Conservation (phyloP, 2,113 vertebrate species). For the Chamaea fasciata region DNA sequence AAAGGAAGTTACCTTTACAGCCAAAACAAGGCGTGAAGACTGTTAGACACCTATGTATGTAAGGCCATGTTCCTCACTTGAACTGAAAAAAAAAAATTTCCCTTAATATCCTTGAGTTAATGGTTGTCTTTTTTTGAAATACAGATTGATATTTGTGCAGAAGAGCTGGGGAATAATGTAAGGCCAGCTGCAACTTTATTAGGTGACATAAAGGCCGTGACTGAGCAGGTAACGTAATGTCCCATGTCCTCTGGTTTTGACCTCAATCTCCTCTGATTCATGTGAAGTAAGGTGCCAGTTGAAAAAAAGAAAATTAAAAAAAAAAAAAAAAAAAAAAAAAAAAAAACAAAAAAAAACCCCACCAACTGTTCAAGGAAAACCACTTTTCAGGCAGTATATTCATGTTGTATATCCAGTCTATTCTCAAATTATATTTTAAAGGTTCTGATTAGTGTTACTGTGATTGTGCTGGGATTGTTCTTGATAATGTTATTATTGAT, state of each 20-base stretch:
- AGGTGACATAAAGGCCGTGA: constrained; percentile 84
- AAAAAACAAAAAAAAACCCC: rapidly evolving
- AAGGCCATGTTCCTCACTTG: not conserved
- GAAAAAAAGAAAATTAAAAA: too few relatives aligned
- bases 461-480: not conserved
- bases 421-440: not conserved
- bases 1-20: not conserved
- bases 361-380: not conserved
- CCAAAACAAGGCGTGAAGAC: not conserved
- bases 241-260: not conserved
- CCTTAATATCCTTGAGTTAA: not conserved
- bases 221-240: constrained; percentile 78
- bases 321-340: not conserved
- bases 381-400: not conserved
- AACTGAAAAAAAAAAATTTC: not conserved
- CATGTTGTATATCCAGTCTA: not conserved
- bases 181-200: constrained; percentile 82
- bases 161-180: constrained; percentile 96
- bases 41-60: not conserved
- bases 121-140: not conserved
- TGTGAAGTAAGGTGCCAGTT: not conserved
- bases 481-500: not conserved
- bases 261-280: not conserved
- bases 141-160: constrained; percentile 92
- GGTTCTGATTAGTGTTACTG: not conserved